A percentile compares a stretch with the other conserved stretches of the same genome.
Evolutionary conservation across 2,797 vertebrate genomes (phyloP).

Genomic region (Pagetopsis macropterus): DNA sequence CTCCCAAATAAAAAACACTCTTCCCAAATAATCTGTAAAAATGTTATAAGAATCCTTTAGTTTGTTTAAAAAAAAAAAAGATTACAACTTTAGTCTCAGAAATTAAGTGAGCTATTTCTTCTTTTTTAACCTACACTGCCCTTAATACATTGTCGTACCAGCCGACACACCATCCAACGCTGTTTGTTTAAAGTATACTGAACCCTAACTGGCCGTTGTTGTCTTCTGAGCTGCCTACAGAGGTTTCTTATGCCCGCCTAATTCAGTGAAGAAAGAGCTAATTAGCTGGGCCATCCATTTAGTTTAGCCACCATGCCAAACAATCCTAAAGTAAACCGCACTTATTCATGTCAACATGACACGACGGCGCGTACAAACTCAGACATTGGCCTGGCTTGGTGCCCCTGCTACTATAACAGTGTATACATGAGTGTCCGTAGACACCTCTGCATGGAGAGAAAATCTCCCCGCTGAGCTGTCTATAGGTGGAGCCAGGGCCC

Average conservation of each 20-base stretch:
- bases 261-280: conserved; percentile 18
- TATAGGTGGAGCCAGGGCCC: conserved; percentile 67
- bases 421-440: conserved; percentile 37
- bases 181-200: background rate
- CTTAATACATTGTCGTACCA: too few species aligned
- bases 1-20: too few species aligned
- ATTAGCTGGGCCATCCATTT: conserved; percentile 21
- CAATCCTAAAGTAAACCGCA: background rate
- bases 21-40: too few species aligned
- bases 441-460: conserved; percentile 57
- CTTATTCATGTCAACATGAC: conserved; percentile 24
- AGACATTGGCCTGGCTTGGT: conserved; percentile 1
- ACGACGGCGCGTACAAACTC: conserved; percentile 11
- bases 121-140: too few species aligned
- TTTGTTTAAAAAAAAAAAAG: too few species aligned
- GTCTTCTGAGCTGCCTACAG: background rate
- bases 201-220: background rate
- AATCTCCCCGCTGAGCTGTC: conserved; percentile 62
- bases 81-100: too few species aligned
- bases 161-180: background rate
- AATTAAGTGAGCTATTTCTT: too few species aligned
- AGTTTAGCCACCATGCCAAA: conserved; percentile 8
- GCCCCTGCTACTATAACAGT: conserved; percentile 19
- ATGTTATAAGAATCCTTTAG: too few species aligned
- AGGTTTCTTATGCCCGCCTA: background rate